A percentile compares a stretch with the other conserved stretches of the same genome.
phyloP scores from a whole-genome alignment of 2,888 invertebrate genomes.

The Phengaris alcon region DNA sequence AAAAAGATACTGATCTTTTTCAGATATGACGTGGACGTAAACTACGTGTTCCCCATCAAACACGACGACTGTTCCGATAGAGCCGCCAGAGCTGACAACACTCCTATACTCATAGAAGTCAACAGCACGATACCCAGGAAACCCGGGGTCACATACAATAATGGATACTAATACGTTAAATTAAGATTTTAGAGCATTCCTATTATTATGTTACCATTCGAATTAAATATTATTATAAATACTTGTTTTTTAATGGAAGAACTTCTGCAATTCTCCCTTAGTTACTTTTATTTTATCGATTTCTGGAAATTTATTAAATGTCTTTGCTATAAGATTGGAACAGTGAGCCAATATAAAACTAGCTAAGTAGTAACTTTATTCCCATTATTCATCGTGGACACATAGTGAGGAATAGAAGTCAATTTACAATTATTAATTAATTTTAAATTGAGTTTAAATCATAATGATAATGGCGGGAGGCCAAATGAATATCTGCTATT shows the following conservation, averaged over 20 bases:
- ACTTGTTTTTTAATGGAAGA: no score
- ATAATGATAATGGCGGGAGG: neutral
- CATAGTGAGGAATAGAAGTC: no score
- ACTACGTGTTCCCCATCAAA: slow-evolving; percentile 90
- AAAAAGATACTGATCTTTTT: slow-evolving; percentile 31
- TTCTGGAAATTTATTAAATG: no score
- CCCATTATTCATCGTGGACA: no score
- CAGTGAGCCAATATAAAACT: no score
- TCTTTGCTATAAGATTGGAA: no score
- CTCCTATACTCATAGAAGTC: slow-evolving; percentile 60
- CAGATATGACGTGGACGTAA: slow-evolving; percentile 90
- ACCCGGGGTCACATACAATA: slow-evolving; percentile 60
- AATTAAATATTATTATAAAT: no score
- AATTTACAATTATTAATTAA: no score
- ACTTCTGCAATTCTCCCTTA: no score
- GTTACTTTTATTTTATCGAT: no score
- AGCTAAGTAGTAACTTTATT: no score
- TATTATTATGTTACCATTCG: slow-evolving; percentile 39
- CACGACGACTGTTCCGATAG: slow-evolving; percentile 83
- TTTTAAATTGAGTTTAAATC: no score
- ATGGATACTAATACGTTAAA: slow-evolving; percentile 21
- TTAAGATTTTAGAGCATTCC: slow-evolving; percentile 46
- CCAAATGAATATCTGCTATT: neutral
- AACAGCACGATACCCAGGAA: slow-evolving; percentile 58
- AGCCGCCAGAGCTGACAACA: slow-evolving; percentile 55